A percentile compares a stretch with the other conserved stretches of the same genome.
Evolutionary conservation across 2,888 invertebrate genomes (phyloP).

Genomic region (Cheilosia grossa): DNA sequence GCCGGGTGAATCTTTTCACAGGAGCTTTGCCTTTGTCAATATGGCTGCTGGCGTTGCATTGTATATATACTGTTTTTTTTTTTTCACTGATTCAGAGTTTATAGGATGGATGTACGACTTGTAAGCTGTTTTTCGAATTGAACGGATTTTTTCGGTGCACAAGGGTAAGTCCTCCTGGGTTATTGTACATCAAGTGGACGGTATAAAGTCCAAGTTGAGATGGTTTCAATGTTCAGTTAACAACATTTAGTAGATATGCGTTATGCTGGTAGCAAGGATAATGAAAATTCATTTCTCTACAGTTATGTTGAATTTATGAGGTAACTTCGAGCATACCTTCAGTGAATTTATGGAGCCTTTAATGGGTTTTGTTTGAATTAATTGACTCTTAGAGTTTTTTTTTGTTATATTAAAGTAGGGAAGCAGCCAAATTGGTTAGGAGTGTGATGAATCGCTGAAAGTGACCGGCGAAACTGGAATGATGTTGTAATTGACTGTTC

Average conservation of each 20-base stretch:
- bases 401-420: no score
- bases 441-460: no score
- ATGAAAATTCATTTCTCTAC: neutral
- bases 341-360: neutral
- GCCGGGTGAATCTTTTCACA: conserved; percentile 7
- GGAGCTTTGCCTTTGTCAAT: neutral
- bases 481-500: no score
- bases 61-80: neutral
- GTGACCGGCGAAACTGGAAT: no score
- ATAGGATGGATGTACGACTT: neutral
- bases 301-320: neutral
- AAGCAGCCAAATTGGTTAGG: no score
- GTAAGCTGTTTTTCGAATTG: conserved; percentile 6
- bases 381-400: no score
- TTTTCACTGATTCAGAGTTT: neutral
- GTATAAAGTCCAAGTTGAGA: neutral
- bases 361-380: neutral
- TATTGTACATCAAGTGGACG: neutral
- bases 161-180: no score
- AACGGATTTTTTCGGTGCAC: neutral
- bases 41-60: neutral
- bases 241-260: neutral
- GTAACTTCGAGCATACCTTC: neutral
- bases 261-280: neutral
- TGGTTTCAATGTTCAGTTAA: neutral